These are phyloP conservation scores for Druceiella hillmani DNA, from an alignment of 2,888 invertebrate species.

Conservation along the genomic window DNA sequence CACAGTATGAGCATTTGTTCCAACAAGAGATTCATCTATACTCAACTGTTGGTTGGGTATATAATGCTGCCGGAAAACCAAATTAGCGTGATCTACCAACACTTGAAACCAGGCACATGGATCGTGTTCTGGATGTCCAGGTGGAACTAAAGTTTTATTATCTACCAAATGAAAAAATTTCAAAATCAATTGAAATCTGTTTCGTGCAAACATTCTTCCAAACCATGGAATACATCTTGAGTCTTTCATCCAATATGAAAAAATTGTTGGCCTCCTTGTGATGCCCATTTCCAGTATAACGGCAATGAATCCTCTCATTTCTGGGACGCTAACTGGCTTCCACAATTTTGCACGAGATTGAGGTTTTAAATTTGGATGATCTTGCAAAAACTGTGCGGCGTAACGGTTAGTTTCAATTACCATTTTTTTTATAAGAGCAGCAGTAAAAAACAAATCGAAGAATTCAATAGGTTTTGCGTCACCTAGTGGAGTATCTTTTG, in stretches of 20 bases:
- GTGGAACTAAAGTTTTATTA: constrained; percentile 14
- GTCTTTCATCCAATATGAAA: constrained; percentile 20
- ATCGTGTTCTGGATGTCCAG: constrained; percentile 19
- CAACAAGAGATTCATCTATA: constrained; percentile 26
- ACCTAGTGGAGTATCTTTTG: constrained; percentile 12
- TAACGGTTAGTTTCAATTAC: constrained; percentile 21
- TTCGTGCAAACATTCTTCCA: constrained; percentile 19
- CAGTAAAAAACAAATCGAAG: constrained; percentile 20
- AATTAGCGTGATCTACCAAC: constrained; percentile 23
- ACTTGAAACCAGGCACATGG: constrained; percentile 11
- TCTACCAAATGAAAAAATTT: constrained; percentile 14
- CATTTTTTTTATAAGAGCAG: constrained; percentile 6
- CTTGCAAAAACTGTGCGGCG: constrained; percentile 18
- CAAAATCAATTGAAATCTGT: constrained; percentile 19
- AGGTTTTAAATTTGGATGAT: constrained; percentile 6
- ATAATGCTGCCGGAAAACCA: constrained; percentile 20
- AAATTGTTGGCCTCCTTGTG: constrained; percentile 16
- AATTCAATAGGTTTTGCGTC: constrained; percentile 17
- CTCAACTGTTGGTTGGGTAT: constrained; percentile 16
- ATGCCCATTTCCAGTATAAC: constrained; percentile 20
- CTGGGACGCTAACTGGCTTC: constrained; percentile 13
- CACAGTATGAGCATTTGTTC: constrained; percentile 20
- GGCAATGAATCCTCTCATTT: constrained; percentile 21
- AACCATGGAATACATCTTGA: constrained; percentile 21
- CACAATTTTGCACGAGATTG: constrained; percentile 17